Conservation (phyloP, 2,888 invertebrate species). For the Phengaris arion region DNA sequence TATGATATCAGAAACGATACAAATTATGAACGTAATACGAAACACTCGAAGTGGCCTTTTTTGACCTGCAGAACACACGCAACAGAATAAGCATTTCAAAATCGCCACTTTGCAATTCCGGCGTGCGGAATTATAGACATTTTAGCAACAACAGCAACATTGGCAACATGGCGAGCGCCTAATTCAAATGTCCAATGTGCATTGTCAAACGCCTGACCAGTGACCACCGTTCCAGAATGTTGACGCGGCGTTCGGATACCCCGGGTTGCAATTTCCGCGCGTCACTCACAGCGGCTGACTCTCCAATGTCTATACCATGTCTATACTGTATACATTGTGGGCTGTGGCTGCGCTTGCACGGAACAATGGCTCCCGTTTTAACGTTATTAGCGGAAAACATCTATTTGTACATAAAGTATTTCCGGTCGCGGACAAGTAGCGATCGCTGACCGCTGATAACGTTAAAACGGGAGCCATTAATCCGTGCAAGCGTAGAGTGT, state of each 20-base stretch:
- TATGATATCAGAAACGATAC: too few relatives aligned
- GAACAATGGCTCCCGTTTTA: too few relatives aligned
- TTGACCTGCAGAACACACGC: neutral
- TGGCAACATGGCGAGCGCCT: neutral
- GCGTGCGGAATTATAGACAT: neutral
- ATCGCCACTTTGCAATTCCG: neutral
- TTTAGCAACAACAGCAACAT: neutral
- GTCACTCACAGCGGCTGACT: constrained; percentile 14
- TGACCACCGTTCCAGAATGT: neutral
- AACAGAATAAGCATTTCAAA: neutral
- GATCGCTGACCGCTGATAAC: too few relatives aligned
- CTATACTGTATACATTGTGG: neutral
- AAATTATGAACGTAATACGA: too few relatives aligned
- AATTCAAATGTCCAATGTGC: too few relatives aligned
- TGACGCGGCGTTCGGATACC: constrained; percentile 30
- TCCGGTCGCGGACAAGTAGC: too few relatives aligned
- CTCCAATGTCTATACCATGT: neutral
- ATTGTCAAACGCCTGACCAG: neutral
- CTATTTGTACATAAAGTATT: too few relatives aligned
- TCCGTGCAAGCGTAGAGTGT: too few relatives aligned
- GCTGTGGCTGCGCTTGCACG: too few relatives aligned
- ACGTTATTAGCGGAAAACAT: too few relatives aligned
- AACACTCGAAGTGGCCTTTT: too few relatives aligned
- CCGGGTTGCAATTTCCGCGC: constrained; percentile 3
- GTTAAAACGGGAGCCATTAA: too few relatives aligned